phyloP scores from a whole-genome alignment of 2,888 invertebrate species.

The Euproctis similis region DNA sequence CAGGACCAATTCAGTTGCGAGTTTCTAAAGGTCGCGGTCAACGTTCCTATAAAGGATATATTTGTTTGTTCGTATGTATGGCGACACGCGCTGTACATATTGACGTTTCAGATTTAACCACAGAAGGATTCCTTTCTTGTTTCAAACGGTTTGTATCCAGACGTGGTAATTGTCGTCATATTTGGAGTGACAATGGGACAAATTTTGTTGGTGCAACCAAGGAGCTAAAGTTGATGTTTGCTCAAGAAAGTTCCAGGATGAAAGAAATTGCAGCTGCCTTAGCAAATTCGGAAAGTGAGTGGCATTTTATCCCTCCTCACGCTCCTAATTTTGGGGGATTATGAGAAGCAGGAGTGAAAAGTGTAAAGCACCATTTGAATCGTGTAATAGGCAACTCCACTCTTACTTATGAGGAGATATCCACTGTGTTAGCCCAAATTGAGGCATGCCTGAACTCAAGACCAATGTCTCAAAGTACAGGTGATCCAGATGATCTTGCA shows the following conservation, averaged over 20 bases:
- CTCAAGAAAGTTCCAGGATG: background rate
- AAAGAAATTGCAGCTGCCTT: background rate
- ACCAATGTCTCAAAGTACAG: background rate
- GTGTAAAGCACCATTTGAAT: background rate
- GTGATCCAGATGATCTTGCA: background rate
- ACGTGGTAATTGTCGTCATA: background rate
- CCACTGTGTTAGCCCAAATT: background rate
- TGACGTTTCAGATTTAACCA: background rate
- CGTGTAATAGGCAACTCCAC: background rate
- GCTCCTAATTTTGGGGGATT: background rate
- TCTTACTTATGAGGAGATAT: background rate
- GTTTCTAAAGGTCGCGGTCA: slow-evolving; percentile 9
- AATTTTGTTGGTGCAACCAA: background rate
- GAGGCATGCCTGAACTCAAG: background rate
- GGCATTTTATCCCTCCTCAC: too few relatives aligned
- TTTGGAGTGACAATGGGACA: background rate
- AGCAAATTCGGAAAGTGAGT: background rate
- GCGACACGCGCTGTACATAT: slow-evolving; percentile 6
- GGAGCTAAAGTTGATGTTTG: background rate
- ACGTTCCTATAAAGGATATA: slow-evolving; percentile 10
- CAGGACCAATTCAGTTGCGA: background rate
- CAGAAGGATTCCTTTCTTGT: background rate
- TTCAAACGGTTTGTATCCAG: background rate
- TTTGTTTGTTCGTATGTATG: slow-evolving; percentile 14
- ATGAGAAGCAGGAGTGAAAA: background rate